These are phyloP conservation scores for Caenorhabditis sp. DNA, from an alignment of 2,888 invertebrate genomes.

Conservation along the genomic window DNA sequence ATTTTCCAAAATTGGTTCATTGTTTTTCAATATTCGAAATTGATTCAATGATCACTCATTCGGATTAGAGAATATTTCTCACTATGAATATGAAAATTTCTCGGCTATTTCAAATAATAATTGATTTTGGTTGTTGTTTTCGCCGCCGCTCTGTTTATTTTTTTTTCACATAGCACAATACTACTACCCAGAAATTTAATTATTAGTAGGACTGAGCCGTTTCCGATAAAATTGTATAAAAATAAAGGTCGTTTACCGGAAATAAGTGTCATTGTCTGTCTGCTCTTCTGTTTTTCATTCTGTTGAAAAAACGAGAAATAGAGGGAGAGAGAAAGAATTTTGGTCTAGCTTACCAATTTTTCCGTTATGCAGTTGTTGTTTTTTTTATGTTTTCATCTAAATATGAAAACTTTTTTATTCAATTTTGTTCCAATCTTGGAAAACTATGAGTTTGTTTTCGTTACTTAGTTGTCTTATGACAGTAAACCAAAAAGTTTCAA, in stretches of 20 bases:
- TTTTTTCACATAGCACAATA: not conserved
- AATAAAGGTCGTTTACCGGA: not conserved
- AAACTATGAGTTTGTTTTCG: not conserved
- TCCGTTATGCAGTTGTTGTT: not conserved
- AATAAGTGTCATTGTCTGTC: not conserved
- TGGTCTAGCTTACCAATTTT: not conserved
- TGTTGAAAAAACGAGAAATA: constrained; percentile 1
- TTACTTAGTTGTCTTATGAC: too few relatives aligned
- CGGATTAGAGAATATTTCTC: too few relatives aligned
- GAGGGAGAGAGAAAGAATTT: constrained; percentile 10
- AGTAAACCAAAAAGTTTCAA: too few relatives aligned
- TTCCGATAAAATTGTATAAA: not conserved
- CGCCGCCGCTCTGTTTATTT: not conserved
- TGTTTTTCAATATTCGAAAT: too few relatives aligned
- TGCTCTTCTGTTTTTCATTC: not conserved
- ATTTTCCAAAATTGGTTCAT: too few relatives aligned
- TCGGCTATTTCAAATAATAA: too few relatives aligned
- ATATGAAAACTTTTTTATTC: not conserved
- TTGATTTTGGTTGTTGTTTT: too few relatives aligned
- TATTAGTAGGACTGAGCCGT: not conserved
- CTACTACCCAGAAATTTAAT: not conserved
- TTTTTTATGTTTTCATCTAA: not conserved
- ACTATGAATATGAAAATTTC: too few relatives aligned
- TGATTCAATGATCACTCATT: too few relatives aligned
- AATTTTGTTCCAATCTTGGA: not conserved